Conservation (phyloP, 2,113 vertebrate genomes). For the Ivindomyrus marchei region DNA sequence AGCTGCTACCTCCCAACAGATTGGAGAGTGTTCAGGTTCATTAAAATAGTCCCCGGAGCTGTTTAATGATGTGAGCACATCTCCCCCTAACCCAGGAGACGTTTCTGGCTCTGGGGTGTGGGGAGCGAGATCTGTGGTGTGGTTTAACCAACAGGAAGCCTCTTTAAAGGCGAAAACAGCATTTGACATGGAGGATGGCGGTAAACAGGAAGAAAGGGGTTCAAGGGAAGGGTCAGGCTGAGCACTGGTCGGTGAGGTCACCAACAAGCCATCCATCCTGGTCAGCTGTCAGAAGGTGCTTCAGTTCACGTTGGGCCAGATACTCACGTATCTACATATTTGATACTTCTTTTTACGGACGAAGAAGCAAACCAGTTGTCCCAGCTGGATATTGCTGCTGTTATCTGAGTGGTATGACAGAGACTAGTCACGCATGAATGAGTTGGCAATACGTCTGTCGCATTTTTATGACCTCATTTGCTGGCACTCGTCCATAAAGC, state of each 20-base stretch:
- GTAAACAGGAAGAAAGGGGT: background rate
- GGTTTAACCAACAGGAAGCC: background rate
- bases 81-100: background rate
- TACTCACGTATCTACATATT: background rate
- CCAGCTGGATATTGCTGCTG: background rate
- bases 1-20: background rate
- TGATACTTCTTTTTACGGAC: background rate
- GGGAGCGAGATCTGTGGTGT: too few species aligned
- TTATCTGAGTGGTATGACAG: background rate
- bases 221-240: background rate
- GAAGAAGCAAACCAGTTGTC: background rate
- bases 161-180: background rate
- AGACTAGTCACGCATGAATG: background rate
- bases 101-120: background rate
- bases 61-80: background rate
- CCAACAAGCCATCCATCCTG: background rate
- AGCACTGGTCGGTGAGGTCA: background rate
- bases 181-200: background rate
- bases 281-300: background rate
- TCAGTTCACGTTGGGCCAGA: background rate
- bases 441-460: background rate
- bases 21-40: background rate
- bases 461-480: background rate
- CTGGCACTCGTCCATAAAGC: background rate
- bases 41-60: background rate